Conservation (phyloP, 2,797 vertebrate genomes). For the Borostomias antarcticus region DNA sequence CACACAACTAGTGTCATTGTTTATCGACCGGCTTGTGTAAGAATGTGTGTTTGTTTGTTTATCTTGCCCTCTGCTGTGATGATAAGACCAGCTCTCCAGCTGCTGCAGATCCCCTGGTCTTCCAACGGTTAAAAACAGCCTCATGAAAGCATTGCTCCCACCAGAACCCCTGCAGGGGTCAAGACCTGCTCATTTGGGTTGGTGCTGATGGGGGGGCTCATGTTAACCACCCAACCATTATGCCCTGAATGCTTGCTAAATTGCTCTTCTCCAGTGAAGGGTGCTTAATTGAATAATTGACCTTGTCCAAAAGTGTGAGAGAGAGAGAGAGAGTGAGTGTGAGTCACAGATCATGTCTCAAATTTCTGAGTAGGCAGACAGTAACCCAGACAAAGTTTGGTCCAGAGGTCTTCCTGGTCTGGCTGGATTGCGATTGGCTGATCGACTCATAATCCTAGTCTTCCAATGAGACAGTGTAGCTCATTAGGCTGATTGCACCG, state of each 20-base stretch:
- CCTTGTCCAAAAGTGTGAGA: neutral
- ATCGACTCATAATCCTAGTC: too few relatives aligned
- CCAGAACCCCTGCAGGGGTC: slow-evolving; percentile 7
- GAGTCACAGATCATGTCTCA: slow-evolving; percentile 49
- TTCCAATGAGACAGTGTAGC: too few relatives aligned
- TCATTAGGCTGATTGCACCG: too few relatives aligned
- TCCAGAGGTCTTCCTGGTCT: too few relatives aligned
- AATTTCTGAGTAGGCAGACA: slow-evolving; percentile 42
- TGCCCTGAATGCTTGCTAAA: slow-evolving; percentile 31
- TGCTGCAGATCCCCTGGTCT: neutral
- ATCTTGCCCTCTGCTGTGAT: neutral
- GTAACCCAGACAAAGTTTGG: too few relatives aligned
- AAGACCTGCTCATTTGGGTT: slow-evolving; percentile 10
- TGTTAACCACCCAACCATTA: slow-evolving; percentile 14
- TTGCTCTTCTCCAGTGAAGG: neutral
- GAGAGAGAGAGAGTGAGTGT: neutral
- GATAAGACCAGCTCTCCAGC: neutral
- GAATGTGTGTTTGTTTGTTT: neutral
- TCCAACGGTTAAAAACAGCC: neutral
- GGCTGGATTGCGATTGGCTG: too few relatives aligned
- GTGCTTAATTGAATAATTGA: slow-evolving; percentile 38
- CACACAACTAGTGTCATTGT: neutral
- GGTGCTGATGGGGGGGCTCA: slow-evolving; percentile 3
- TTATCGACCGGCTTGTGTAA: slow-evolving; percentile 13
- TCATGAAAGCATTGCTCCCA: slow-evolving; percentile 1